phyloP scores from a whole-genome alignment of 1,140 invertebrate species.

The Sipha flava region DNA sequence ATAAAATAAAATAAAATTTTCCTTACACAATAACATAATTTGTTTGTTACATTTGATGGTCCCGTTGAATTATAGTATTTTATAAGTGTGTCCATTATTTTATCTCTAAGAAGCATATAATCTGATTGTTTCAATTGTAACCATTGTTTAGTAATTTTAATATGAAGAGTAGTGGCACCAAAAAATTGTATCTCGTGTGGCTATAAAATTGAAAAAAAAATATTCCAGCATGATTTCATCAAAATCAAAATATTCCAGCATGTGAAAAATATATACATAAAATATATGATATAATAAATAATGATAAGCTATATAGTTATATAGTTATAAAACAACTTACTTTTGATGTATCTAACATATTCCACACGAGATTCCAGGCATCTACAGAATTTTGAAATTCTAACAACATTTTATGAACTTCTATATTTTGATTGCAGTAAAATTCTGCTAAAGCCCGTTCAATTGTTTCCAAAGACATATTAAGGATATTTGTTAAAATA shows the following conservation, averaged over 20 bases:
- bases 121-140: slow-evolving; percentile 69
- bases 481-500: not conserved
- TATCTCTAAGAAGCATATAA: slow-evolving; percentile 62
- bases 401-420: slow-evolving; percentile 74
- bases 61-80: slow-evolving; percentile 56
- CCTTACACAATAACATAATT: slow-evolving; percentile 78
- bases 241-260: no score
- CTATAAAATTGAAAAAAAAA: no score
- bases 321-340: no score
- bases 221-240: no score
- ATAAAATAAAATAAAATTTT: not conserved
- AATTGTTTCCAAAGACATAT: not conserved
- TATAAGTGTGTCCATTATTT: slow-evolving; percentile 65
- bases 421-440: slow-evolving; percentile 48
- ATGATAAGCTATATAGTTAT: no score
- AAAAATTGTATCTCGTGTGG: slow-evolving; percentile 82
- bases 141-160: slow-evolving; percentile 79
- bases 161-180: slow-evolving; percentile 77
- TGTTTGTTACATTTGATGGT: slow-evolving; percentile 73
- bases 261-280: no score
- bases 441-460: slow-evolving; percentile 25
- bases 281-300: no score
- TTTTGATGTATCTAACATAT: slow-evolving; percentile 67
- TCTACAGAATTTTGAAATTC: slow-evolving; percentile 68
- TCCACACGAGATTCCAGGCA: slow-evolving; percentile 85